These are phyloP conservation scores for Cephus pygmeus DNA, from an alignment of 2,888 invertebrate species.

Conservation along the genomic window DNA sequence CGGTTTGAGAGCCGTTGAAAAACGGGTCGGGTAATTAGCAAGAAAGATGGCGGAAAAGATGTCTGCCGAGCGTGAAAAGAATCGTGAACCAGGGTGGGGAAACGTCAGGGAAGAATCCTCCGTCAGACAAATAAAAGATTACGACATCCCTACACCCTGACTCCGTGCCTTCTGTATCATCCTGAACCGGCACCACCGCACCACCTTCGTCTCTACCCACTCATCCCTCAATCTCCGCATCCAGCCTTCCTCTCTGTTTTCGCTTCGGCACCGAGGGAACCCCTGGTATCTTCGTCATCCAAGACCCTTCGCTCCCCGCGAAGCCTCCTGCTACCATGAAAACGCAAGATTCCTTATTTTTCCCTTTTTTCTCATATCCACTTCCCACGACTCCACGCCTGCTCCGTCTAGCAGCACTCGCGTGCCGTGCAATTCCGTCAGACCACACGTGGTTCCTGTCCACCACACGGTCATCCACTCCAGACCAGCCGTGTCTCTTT, in stretches of 20 bases:
- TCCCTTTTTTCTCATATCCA: no score
- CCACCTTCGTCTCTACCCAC: no score
- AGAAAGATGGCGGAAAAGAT: constrained; percentile 49
- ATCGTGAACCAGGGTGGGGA: constrained; percentile 31
- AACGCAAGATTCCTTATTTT: no score
- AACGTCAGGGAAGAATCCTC: constrained; percentile 32
- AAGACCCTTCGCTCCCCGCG: no score
- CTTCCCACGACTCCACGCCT: no score
- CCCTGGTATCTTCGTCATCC: no score
- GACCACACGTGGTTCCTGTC: constrained; percentile 6
- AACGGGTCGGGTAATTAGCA: constrained; percentile 53
- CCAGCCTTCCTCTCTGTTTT: no score
- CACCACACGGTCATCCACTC: background rate
- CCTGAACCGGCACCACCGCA: no score
- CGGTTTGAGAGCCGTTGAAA: constrained; percentile 38
- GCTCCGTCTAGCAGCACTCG: constrained; percentile 7
- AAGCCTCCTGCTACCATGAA: no score
- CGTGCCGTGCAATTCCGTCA: constrained; percentile 11
- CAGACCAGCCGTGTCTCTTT: no score
- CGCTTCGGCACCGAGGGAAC: no score
- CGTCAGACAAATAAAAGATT: constrained; percentile 46
- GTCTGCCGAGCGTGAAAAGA: constrained; percentile 47
- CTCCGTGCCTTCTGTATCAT: background rate
- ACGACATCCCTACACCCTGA: constrained; percentile 26
- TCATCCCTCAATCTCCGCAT: no score